Evolutionary conservation across 2,797 vertebrate species (phyloP).

Genomic region (Squalus acanthias): DNA sequence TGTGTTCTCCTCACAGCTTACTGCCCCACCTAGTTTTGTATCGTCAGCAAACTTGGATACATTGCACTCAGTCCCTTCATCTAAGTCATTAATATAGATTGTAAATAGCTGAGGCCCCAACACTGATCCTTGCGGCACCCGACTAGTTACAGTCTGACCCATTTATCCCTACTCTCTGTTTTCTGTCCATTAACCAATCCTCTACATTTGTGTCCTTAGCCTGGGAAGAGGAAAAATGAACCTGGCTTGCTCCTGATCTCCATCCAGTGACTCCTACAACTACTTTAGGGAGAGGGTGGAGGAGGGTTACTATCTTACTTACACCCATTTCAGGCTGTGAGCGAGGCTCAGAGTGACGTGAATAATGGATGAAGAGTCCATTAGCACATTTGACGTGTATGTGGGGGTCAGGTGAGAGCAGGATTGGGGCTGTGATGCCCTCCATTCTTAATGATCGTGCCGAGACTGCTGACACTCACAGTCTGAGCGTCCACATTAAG

Average conservation of each 20-base stretch:
- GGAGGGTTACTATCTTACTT: not conserved
- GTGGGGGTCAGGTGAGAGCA: not conserved
- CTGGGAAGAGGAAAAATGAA: not conserved
- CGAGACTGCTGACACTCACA: not conserved
- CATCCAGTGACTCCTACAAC: not conserved
- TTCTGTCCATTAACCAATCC: too few relatives aligned
- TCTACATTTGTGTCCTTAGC: not conserved
- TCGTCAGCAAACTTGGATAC: too few relatives aligned
- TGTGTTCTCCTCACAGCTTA: too few relatives aligned
- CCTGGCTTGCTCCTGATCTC: not conserved
- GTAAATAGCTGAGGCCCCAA: too few relatives aligned
- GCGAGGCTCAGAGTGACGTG: not conserved
- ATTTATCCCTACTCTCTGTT: too few relatives aligned
- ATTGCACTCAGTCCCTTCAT: too few relatives aligned
- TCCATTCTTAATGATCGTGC: not conserved
- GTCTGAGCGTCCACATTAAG: not conserved
- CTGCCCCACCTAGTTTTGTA: too few relatives aligned
- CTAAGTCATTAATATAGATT: too few relatives aligned
- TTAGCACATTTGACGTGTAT: too few relatives aligned
- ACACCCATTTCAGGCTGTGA: not conserved
- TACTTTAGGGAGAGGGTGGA: not conserved
- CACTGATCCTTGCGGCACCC: too few relatives aligned
- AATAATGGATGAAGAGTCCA: not conserved
- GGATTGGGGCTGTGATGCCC: not conserved
- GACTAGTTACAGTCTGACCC: too few relatives aligned